Conservation (phyloP, 2,888 invertebrate species). For the Drosophila borborema region DNA sequence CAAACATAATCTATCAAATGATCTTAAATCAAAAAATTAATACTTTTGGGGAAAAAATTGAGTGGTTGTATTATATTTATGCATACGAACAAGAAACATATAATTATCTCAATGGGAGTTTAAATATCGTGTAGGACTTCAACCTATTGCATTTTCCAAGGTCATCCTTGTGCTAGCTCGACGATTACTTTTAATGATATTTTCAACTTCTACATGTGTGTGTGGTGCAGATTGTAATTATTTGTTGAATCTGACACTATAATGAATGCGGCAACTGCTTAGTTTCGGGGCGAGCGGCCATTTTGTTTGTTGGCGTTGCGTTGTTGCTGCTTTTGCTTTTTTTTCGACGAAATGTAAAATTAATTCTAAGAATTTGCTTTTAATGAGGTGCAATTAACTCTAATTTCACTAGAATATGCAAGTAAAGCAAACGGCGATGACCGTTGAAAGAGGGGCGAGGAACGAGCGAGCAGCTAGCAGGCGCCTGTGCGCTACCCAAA, state of each 20-base stretch:
- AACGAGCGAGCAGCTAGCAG: not conserved
- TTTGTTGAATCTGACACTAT: conserved; percentile 57
- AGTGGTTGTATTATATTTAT: not conserved
- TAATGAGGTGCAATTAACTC: conserved; percentile 77
- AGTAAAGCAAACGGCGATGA: conserved; percentile 64
- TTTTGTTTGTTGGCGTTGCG: conserved; percentile 59
- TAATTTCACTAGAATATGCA: conserved; percentile 77
- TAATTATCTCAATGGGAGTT: conserved; percentile 6
- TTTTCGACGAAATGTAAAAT: conserved; percentile 61
- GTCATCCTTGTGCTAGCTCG: not conserved
- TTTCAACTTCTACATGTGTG: conserved; percentile 10
- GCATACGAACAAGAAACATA: not conserved
- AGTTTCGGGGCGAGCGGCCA: conserved; percentile 56
- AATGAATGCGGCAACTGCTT: conserved; percentile 54
- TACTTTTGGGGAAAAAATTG: not conserved
- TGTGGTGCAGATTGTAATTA: conserved; percentile 59
- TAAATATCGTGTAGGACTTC: conserved; percentile 1
- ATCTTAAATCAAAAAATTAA: not conserved
- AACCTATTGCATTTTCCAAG: not conserved
- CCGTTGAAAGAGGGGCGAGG: conserved; percentile 26
- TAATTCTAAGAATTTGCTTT: conserved; percentile 73
- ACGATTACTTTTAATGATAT: conserved; percentile 16
- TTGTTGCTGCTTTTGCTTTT: conserved; percentile 31
- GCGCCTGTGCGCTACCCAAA: conserved; percentile 31
- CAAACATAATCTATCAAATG: not conserved